Evolutionary conservation across 2,113 vertebrate genomes (phyloP).

Genomic region (Cololabis saira): DNA sequence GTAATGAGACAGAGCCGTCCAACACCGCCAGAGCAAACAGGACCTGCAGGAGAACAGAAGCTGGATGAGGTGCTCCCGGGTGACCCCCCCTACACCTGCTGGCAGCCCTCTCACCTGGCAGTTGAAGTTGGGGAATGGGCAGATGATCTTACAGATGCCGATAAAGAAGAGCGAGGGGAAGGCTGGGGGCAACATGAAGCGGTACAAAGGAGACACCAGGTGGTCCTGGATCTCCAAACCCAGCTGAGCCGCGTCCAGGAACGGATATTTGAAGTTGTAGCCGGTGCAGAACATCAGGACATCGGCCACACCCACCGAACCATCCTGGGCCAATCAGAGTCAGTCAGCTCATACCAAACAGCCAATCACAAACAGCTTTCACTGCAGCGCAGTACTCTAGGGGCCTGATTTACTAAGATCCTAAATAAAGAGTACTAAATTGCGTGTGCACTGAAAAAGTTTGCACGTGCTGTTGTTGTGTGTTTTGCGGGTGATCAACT

Average conservation of each 20-base stretch:
- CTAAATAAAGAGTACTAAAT: too few species aligned
- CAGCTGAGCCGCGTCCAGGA: slow-evolving; percentile 67
- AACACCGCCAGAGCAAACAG: slow-evolving; percentile 72
- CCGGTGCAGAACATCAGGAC: slow-evolving; percentile 85
- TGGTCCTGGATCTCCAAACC: slow-evolving; percentile 72
- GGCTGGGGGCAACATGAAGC: slow-evolving; percentile 75
- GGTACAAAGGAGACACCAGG: slow-evolving; percentile 78
- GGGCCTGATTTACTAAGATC: too few species aligned
- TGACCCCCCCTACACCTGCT: background rate
- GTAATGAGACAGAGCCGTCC: slow-evolving; percentile 62
- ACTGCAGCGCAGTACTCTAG: background rate
- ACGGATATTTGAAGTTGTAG: slow-evolving; percentile 82
- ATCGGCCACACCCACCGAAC: slow-evolving; percentile 58
- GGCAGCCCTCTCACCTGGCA: slow-evolving; percentile 74
- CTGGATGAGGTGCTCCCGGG: rapidly evolving
- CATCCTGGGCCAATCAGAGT: slow-evolving; percentile 60
- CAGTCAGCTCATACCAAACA: background rate
- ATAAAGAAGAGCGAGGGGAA: slow-evolving; percentile 83
- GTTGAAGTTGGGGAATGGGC: slow-evolving; percentile 84
- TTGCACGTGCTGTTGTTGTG: too few species aligned
- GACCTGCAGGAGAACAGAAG: slow-evolving; percentile 43
- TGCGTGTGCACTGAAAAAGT: too few species aligned
- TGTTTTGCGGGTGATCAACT: too few species aligned
- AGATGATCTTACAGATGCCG: slow-evolving; percentile 80
- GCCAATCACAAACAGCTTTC: too few species aligned